Percentiles rank a stretch among this genome's conserved stretches.
Evolutionary conservation across 2,113 vertebrate species (phyloP).

Genomic region (Buteo buteo): DNA sequence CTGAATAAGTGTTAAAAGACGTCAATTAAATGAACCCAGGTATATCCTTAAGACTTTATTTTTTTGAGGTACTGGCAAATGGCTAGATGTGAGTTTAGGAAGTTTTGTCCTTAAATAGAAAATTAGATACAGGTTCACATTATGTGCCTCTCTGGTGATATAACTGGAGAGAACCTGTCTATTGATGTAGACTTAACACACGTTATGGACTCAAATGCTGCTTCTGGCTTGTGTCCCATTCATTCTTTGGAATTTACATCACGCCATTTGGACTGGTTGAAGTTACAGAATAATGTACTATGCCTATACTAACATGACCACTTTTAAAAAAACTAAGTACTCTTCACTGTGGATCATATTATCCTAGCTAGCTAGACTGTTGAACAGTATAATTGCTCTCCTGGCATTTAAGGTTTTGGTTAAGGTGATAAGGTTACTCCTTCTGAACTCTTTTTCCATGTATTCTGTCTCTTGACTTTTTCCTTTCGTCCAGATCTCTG

Average conservation of each 20-base stretch:
- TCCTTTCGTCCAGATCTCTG: neutral
- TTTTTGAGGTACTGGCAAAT: neutral
- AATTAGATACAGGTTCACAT: neutral
- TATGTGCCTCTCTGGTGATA: neutral
- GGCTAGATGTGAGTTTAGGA: neutral
- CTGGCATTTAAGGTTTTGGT: neutral
- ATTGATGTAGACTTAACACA: neutral
- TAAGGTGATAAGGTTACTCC: neutral
- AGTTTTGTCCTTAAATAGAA: neutral
- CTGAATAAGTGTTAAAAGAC: neutral
- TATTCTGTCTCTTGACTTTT: neutral
- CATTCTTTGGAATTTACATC: neutral
- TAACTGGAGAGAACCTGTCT: neutral
- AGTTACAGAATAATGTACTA: neutral
- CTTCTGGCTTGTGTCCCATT: neutral
- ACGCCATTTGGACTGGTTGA: neutral
- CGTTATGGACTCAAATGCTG: too few relatives aligned
- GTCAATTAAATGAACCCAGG: neutral
- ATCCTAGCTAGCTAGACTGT: neutral
- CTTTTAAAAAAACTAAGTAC: neutral
- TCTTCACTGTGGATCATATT: neutral
- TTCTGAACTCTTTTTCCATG: neutral
- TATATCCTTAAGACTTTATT: neutral
- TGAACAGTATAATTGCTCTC: neutral
- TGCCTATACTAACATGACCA: fast-evolving